Base-by-base conservation (phyloP, 2,797 vertebrate genomes). In the Margarornis squamiger region DNA sequence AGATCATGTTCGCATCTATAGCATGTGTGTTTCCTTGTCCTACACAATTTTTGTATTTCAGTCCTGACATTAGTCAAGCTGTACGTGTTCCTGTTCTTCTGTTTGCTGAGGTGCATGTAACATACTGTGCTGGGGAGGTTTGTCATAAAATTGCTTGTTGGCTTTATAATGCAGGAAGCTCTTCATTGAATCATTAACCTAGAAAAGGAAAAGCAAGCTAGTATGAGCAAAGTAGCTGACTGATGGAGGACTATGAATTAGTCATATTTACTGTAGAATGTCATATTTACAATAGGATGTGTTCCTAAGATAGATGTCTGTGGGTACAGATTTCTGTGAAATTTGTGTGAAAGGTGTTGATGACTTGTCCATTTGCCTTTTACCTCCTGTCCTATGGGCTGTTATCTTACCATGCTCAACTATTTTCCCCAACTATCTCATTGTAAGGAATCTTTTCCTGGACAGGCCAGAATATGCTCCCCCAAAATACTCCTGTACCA, bases 251-350 rank as follows among this genome's bases (percentile, higher is more conserved):
- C 57, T 88, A 23, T 58, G 58, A 52, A 78, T 96, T 97, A 96
- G 58, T 97, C 92, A 95, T 95, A 87, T 92, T 96, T 96, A 91
- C 80, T 45, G 49, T 76, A 88, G 49, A 26, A 82, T 94, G 20
- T 93, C 75, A 61, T 96, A 86, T 91, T 92, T 95, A 88, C 90
- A 58, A 34, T 72, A 93, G 76, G 61, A 81, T 65, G 34, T 96
- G 74, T 93, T 95, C 62, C 58, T 91, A 81, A 91, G 81, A 89
- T 74, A 93, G 67, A 46, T 94, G 66, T 62, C 32, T 52, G 23
- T 73, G 55, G 30, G 12, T 63, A 62, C 51, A 85, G 66, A 72
- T 88, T 75, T 76, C 81, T 79, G 46, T 91, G 77, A 90, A 76
- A 90, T 92, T 63, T 79, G 58, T 73, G 86, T 86, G 73, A 94